Evolutionary conservation across 2,888 invertebrate species (phyloP).

Genomic region (Noctua pronuba): DNA sequence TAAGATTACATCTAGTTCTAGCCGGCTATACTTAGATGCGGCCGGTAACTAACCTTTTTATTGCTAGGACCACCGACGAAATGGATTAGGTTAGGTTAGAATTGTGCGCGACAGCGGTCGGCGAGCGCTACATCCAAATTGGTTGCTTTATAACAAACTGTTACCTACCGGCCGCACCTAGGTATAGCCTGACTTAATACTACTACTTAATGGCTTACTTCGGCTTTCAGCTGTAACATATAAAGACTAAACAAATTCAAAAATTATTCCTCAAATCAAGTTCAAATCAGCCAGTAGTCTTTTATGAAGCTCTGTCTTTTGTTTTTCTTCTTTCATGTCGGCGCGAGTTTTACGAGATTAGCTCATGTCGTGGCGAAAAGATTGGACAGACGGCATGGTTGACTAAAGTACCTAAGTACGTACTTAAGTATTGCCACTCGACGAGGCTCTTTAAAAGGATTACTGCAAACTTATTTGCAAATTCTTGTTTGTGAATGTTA

Average conservation of each 20-base stretch:
- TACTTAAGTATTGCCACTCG: conserved; percentile 17
- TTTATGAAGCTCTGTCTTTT: not conserved
- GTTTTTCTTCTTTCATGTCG: not conserved
- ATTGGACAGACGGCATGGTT: not conserved
- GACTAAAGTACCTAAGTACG: conserved; percentile 16
- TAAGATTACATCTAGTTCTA: no score
- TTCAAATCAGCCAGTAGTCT: not conserved
- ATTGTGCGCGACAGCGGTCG: no score
- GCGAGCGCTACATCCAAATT: no score
- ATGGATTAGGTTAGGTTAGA: no score
- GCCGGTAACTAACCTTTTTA: no score
- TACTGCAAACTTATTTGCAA: conserved; percentile 19
- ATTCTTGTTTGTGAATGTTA: conserved; percentile 14
- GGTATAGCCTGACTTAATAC: no score
- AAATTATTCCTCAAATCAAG: not conserved
- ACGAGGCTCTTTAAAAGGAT: conserved; percentile 12
- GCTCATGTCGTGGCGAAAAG: conserved; percentile 10
- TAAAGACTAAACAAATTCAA: not conserved
- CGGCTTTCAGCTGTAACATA: no score
- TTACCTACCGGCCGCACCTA: no score
- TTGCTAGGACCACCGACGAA: no score
- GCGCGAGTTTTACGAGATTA: conserved; percentile 7
- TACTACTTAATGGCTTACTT: no score
- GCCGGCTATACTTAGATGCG: no score
- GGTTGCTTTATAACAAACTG: no score